A percentile compares a stretch with the other conserved stretches of the same genome.
Conservation (phyloP, 2,113 vertebrate genomes). For the Zosterops hypoxanthus region DNA sequence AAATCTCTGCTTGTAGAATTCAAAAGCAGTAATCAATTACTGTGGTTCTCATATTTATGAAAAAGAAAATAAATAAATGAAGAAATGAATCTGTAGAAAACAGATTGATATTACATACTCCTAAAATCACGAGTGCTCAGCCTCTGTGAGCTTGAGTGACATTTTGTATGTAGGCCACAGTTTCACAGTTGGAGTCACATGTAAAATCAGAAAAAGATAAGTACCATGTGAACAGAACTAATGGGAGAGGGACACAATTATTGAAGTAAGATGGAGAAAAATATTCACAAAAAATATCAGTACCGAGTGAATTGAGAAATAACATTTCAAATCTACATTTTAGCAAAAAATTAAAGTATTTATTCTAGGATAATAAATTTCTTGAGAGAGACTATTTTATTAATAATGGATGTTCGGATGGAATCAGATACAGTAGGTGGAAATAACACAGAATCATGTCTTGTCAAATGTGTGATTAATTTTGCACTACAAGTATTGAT, state of each 20-base stretch:
- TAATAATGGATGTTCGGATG: conserved; percentile 31
- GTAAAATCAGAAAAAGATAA: neutral
- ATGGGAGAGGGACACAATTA: neutral
- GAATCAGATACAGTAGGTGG: conserved; percentile 31
- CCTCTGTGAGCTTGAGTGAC: neutral
- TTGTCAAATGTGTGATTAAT: conserved; percentile 54
- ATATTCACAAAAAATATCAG: neutral
- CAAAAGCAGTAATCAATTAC: neutral
- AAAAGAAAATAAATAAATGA: neutral
- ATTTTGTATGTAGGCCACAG: conserved; percentile 13
- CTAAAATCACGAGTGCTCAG: neutral
- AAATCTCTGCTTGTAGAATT: neutral
- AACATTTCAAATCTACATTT: neutral
- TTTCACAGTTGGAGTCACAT: neutral
- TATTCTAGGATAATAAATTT: conserved; percentile 37
- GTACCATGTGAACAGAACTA: neutral
- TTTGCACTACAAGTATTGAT: conserved; percentile 55
- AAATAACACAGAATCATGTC: conserved; percentile 59
- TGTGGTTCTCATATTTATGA: neutral
- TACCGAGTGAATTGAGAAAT: neutral
- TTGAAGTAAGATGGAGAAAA: neutral
- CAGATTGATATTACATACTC: neutral
- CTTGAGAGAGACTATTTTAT: conserved; percentile 18
- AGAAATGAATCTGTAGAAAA: neutral
- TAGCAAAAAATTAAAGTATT: conserved; percentile 4